Evolutionary conservation across 2,888 invertebrate species (phyloP).

Genomic region (Andrena fulva): DNA sequence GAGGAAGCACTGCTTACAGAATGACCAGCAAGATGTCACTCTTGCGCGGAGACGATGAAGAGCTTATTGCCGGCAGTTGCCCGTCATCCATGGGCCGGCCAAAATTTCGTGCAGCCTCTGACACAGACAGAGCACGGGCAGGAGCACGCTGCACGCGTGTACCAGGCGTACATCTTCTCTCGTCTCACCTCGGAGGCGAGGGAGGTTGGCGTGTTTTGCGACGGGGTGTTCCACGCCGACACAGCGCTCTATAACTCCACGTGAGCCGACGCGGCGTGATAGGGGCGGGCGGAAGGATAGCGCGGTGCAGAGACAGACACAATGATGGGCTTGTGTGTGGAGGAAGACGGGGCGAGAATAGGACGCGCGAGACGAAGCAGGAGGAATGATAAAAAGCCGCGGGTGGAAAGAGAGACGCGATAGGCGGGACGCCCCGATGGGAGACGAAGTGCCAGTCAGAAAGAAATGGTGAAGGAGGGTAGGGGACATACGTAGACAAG

Average conservation of each 20-base stretch:
- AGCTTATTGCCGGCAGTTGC: constrained; percentile 18
- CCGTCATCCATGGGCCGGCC: constrained; percentile 11
- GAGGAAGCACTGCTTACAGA: too few species aligned
- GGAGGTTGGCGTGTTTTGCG: constrained; percentile 61
- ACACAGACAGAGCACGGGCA: neutral
- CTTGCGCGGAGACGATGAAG: neutral
- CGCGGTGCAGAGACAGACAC: too few species aligned
- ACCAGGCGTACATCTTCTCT: constrained; percentile 32
- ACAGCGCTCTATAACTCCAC: constrained; percentile 27
- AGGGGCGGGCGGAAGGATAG: too few species aligned
- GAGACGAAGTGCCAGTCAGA: neutral
- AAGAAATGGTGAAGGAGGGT: neutral
- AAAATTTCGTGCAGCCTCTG: constrained; percentile 8
- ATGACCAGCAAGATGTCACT: too few species aligned
- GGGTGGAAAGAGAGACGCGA: too few species aligned
- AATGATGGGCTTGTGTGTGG: too few species aligned
- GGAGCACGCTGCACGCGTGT: neutral
- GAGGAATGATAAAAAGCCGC: too few species aligned
- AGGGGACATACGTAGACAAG: neutral
- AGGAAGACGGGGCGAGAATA: too few species aligned
- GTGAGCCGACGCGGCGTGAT: too few species aligned
- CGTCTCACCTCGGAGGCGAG: constrained; percentile 39
- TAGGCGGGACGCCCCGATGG: neutral
- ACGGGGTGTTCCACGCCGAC: constrained; percentile 57
- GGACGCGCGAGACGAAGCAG: too few species aligned